Evolutionary conservation across 2,113 vertebrate genomes (phyloP).

Genomic region (Scortum barcoo): DNA sequence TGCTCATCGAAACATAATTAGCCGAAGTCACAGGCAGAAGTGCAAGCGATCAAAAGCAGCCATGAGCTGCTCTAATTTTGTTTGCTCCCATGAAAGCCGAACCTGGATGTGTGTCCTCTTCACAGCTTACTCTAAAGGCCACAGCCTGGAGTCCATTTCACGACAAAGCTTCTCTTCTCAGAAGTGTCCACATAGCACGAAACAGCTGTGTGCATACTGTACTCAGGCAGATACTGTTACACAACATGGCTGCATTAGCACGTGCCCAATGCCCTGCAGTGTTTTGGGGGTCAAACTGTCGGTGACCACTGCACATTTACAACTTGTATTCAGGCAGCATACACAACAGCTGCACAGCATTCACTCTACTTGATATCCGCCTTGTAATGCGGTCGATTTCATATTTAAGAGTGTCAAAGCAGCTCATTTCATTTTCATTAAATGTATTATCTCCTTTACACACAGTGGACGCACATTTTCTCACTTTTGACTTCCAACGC

Average conservation of each 20-base stretch:
- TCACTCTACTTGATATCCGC: background rate
- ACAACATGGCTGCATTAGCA: conserved; percentile 39
- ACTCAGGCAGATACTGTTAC: conserved; percentile 39
- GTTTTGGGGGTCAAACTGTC: conserved; percentile 27
- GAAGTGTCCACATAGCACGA: conserved; percentile 45
- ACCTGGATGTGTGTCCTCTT: conserved; percentile 1
- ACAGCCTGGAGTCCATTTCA: conserved; percentile 54
- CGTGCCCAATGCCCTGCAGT: background rate
- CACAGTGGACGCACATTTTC: background rate
- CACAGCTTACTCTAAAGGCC: conserved; percentile 26
- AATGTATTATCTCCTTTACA: background rate
- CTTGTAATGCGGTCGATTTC: background rate
- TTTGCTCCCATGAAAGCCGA: conserved; percentile 7
- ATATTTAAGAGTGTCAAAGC: background rate
- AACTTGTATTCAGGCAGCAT: background rate
- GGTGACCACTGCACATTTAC: background rate
- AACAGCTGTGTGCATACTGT: conserved; percentile 57
- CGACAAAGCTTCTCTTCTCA: conserved; percentile 43
- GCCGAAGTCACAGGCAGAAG: background rate
- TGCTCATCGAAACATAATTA: conserved; percentile 7
- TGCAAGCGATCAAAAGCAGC: background rate
- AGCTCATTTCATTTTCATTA: conserved; percentile 1
- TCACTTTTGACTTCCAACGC: background rate
- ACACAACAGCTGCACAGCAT: background rate
- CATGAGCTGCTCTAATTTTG: background rate